Conservation (phyloP, 2,113 vertebrate genomes). For the Melanerpes formicivorus region DNA sequence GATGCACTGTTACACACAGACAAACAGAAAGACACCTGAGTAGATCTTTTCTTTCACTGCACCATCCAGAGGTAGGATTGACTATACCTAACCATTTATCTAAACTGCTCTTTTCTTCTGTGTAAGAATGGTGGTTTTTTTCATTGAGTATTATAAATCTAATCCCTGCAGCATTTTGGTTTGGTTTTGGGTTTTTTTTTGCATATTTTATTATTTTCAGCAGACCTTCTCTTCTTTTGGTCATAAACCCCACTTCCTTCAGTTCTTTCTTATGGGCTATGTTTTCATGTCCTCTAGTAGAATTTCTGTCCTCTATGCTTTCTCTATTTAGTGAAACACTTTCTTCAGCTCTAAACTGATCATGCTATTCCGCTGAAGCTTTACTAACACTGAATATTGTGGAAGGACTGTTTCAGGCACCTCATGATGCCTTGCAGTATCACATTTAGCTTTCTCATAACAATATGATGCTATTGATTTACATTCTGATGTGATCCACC, state of each 20-base stretch:
- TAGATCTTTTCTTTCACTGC: neutral
- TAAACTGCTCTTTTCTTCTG: neutral
- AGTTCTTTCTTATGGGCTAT: neutral
- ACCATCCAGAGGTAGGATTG: neutral
- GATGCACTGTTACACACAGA: neutral
- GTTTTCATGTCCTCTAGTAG: neutral
- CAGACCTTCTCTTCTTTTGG: neutral
- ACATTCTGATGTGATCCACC: neutral
- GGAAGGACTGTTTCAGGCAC: neutral
- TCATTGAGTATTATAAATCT: neutral
- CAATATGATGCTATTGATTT: neutral
- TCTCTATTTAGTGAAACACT: neutral
- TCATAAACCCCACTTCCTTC: neutral
- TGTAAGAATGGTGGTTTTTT: neutral
- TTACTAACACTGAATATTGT: neutral
- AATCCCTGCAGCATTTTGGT: neutral
- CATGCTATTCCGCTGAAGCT: neutral
- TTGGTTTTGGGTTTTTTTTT: neutral
- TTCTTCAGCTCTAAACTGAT: neutral
- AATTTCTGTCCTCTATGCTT: neutral
- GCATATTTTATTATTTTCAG: neutral
- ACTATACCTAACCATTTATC: neutral
- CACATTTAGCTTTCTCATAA: neutral
- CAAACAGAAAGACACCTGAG: neutral
- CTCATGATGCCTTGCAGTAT: neutral